These are phyloP conservation scores for Mimas tiliae DNA, from an alignment of 2,888 invertebrate species.

Conservation along the genomic window DNA sequence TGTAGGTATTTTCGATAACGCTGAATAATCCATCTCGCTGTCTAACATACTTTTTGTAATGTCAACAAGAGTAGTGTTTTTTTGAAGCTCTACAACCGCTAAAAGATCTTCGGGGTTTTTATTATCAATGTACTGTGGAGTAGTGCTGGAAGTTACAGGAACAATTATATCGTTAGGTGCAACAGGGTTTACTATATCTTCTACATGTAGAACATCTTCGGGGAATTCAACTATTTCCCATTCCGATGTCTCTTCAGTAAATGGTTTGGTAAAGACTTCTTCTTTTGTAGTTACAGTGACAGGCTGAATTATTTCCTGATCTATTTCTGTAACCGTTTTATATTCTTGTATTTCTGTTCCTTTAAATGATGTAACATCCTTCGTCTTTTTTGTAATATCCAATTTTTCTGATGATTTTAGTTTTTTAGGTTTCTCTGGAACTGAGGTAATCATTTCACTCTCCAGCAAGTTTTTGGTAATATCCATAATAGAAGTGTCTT, in stretches of 20 bases:
- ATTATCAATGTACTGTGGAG: neutral
- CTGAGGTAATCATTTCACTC: neutral
- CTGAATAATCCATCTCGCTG: conserved; percentile 53
- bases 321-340: neutral
- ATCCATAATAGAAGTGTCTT: conserved; percentile 1
- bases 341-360: neutral
- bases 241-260: neutral
- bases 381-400: neutral
- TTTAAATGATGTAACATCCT: neutral
- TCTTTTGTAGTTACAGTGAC: neutral
- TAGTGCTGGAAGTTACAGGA: neutral
- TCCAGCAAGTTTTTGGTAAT: neutral
- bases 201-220: neutral
- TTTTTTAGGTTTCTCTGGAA: neutral
- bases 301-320: neutral
- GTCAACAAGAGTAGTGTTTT: conserved; percentile 43
- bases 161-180: neutral
- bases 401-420: neutral
- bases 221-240: neutral
- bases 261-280: neutral
- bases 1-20: conserved; percentile 37
- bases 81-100: conserved; percentile 25
- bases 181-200: neutral
- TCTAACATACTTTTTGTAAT: conserved; percentile 50
- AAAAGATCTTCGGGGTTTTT: neutral